These are phyloP conservation scores for Trypoxylus dichotomus DNA, from an alignment of 1,140 invertebrate genomes.

Conservation along the genomic window DNA sequence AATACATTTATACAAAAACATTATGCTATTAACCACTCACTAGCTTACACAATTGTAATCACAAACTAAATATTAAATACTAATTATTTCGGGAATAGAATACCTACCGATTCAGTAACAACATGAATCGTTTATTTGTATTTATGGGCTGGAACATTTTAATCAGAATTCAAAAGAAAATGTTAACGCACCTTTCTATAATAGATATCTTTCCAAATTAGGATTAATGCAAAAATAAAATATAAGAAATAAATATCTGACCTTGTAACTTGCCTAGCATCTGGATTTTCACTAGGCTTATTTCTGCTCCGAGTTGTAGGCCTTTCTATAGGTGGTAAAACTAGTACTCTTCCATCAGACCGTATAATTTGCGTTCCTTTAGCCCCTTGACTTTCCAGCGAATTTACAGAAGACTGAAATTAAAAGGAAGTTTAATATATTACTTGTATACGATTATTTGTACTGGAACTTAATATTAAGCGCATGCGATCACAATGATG, in stretches of 20 bases:
- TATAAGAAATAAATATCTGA: slow-evolving; percentile 4
- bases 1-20: too few species aligned
- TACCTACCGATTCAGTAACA: too few species aligned
- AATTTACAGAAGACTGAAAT: not conserved
- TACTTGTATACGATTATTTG: not conserved
- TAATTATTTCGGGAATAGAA: too few species aligned
- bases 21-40: too few species aligned
- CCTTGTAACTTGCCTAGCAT: slow-evolving; percentile 31
- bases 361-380: slow-evolving; percentile 63
- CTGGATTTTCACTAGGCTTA: slow-evolving; percentile 43
- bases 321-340: slow-evolving; percentile 76
- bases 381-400: not conserved
- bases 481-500: not conserved
- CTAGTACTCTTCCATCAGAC: slow-evolving; percentile 71
- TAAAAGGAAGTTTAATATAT: not conserved
- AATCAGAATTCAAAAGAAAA: not conserved
- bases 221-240: not conserved
- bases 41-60: too few species aligned
- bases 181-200: too few species aligned
- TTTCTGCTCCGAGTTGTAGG: slow-evolving; percentile 68
- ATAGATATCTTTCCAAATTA: too few species aligned
- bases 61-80: too few species aligned
- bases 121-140: too few species aligned
- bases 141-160: too few species aligned
- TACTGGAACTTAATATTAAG: not conserved